Conservation (phyloP, 2,888 invertebrate species). For the Acrobasis consociella region DNA sequence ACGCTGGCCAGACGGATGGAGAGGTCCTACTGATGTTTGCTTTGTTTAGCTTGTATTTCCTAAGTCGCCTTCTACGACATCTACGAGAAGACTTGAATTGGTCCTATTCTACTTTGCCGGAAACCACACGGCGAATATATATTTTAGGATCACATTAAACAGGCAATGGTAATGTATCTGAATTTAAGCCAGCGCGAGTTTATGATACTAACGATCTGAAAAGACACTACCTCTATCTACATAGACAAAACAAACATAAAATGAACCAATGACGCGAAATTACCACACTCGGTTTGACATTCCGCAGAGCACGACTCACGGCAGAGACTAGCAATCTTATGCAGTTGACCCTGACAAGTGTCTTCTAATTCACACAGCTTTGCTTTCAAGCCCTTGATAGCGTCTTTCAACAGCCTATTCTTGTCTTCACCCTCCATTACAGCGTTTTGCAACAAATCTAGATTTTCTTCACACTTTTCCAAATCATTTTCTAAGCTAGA, state of each 20-base stretch:
- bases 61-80: no score
- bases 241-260: conserved; percentile 7
- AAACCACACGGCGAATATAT: no score
- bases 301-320: conserved; percentile 39
- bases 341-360: conserved; percentile 49
- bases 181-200: no score
- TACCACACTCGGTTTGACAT: conserved; percentile 40
- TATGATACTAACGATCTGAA: background rate
- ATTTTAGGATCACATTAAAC: no score
- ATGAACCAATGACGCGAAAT: conserved; percentile 10
- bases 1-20: no score
- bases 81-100: no score
- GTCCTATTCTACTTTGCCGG: no score
- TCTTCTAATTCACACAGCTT: conserved; percentile 53
- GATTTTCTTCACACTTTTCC: conserved; percentile 55
- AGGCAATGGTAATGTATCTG: no score
- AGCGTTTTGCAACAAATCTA: conserved; percentile 50
- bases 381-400: conserved; percentile 48
- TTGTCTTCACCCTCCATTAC: conserved; percentile 52
- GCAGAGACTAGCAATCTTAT: conserved; percentile 43
- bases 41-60: no score
- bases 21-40: no score
- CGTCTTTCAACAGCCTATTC: conserved; percentile 48
- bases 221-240: conserved; percentile 5
- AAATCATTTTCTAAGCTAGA: conserved; percentile 53